Evolutionary conservation across 2,113 vertebrate genomes (phyloP).

Genomic region (Microcebus jonahi): DNA sequence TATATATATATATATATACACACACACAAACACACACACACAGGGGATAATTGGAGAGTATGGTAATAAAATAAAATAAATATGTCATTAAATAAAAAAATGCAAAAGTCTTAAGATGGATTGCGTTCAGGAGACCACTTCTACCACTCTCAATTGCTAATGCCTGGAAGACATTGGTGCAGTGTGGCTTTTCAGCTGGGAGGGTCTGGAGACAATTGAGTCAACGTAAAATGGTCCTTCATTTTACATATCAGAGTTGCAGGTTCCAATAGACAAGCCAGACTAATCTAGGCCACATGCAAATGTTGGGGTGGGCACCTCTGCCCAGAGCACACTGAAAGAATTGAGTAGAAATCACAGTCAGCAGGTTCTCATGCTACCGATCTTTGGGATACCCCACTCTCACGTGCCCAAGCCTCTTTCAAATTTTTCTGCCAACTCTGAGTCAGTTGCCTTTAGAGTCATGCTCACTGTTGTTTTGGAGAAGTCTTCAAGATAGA

Average conservation of each 20-base stretch:
- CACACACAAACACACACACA: neutral
- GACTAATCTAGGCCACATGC: neutral
- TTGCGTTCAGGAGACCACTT: neutral
- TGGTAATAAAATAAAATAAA: neutral
- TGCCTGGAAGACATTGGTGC: neutral
- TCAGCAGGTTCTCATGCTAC: neutral
- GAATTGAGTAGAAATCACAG: neutral
- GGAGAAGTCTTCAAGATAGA: neutral
- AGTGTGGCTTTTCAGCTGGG: neutral
- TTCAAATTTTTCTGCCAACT: neutral
- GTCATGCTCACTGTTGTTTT: neutral
- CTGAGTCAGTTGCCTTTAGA: neutral
- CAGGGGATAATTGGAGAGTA: neutral
- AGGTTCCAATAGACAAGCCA: neutral
- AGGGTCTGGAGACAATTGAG: neutral
- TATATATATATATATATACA: neutral
- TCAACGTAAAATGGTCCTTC: neutral
- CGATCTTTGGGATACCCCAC: neutral
- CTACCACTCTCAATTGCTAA: neutral
- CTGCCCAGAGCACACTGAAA: neutral
- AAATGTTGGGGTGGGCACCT: neutral
- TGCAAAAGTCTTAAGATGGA: neutral
- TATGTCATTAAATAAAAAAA: neutral
- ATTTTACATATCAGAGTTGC: neutral
- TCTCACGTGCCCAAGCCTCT: neutral